Evolutionary conservation across 1,140 invertebrate genomes (phyloP), one percentile per base, ranked within the genome.

Genomic region (Pemphigus obesinymphae): DNA sequence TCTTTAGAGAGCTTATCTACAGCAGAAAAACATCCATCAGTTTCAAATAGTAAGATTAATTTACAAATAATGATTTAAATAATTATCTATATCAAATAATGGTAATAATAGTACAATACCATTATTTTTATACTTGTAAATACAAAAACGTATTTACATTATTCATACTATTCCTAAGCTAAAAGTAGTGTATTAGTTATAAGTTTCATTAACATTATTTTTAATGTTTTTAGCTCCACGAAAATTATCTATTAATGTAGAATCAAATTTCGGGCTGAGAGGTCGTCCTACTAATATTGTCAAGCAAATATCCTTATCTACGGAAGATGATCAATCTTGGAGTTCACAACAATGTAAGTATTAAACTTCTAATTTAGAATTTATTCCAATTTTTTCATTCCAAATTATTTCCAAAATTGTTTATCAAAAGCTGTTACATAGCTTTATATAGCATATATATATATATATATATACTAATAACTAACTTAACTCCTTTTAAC

Each of bases 1-100:
- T 87, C 86, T 4, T 82, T 86, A 31, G 86, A 86, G 50, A 86
- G 86, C 7, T 80, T 80, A 3, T 80, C 53, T 17, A 80, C 76
- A 29, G 37, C 37, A 29, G 83, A 84, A 82, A 68, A 84, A 84
- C 31, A 85, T 84, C 13, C 48, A 84, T 40, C 76, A 43, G 17
- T 80, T 13, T 80, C 76, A 61, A 80, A 80, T 80, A 80, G 76
- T 80, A 26, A 43, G 76, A 11, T 58, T 20, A 45, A 72, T 4
- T 11, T 73, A 53, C 0, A 23, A 72, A 45, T 48, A 45, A 26
- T 45, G 29, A 26, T 43, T 40, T 23, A 70, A 45, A 45, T 29
- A 72, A 45, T 48, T 72, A 29, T 29, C 29, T 29, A 17, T 72
- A 17, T 43, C 17, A 63, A 8, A n/a, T n/a, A n/a, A n/a, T n/a